Evolutionary conservation across 2,113 vertebrate genomes (phyloP).

Genomic region (Vulpes lagopus): DNA sequence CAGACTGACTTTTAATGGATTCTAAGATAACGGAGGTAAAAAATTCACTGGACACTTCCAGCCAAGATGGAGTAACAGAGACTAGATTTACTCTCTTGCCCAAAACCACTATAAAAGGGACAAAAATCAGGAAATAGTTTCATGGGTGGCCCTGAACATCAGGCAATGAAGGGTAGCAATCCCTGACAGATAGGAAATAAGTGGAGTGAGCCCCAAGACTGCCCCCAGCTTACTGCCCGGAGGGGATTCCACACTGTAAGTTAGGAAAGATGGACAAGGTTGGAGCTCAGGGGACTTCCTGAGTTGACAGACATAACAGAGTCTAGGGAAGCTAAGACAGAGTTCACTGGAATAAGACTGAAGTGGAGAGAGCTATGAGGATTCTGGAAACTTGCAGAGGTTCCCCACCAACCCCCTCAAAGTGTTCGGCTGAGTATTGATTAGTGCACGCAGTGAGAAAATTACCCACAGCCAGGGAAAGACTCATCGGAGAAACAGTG

Average conservation of each 20-base stretch:
- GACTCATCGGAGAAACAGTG: neutral
- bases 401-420: too few relatives aligned
- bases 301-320: neutral
- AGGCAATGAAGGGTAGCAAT: neutral
- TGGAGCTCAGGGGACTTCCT: neutral
- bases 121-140: neutral
- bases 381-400: neutral
- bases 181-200: neutral
- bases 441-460: neutral
- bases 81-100: neutral
- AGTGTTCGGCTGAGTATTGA: neutral
- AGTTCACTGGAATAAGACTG: neutral
- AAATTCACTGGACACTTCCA: neutral
- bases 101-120: neutral
- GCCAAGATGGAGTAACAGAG: neutral
- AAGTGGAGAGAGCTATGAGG: neutral
- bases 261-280: neutral
- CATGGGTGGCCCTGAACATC: neutral
- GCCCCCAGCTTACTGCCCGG: neutral
- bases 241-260: neutral
- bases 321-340: neutral
- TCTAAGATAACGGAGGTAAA: neutral
- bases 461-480: neutral
- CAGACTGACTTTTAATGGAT: neutral
- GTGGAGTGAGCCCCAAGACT: neutral